phyloP scores from a whole-genome alignment of 2,888 invertebrate species.

The Pandemis corylana region DNA sequence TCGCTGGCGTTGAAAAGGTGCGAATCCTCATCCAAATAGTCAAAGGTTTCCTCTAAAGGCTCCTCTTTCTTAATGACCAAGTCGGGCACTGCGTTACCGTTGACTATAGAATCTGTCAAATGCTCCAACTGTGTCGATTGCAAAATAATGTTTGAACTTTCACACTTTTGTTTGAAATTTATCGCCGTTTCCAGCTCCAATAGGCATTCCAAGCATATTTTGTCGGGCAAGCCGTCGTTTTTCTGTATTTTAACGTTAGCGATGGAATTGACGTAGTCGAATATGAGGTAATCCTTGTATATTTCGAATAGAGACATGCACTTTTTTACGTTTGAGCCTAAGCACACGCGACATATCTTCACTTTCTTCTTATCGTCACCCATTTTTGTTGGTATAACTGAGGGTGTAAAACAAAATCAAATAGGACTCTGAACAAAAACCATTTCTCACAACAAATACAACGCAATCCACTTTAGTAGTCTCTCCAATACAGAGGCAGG shows the following conservation, averaged over 20 bases:
- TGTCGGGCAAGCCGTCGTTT: constrained; percentile 67
- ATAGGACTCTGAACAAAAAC: not conserved
- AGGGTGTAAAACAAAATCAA: not conserved
- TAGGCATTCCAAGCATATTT: constrained; percentile 68
- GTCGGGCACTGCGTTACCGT: constrained; percentile 34
- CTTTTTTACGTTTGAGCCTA: constrained; percentile 54
- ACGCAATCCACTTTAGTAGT: too few species aligned
- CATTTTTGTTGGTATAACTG: constrained; percentile 46
- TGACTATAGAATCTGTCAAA: constrained; percentile 11
- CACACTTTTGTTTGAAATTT: constrained; percentile 69
- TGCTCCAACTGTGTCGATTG: constrained; percentile 43
- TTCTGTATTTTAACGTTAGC: constrained; percentile 63
- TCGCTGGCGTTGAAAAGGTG: constrained; percentile 43
- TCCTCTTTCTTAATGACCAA: constrained; percentile 53
- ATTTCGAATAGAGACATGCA: constrained; percentile 64
- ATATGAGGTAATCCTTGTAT: constrained; percentile 60
- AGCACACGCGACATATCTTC: constrained; percentile 66
- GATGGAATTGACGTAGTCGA: constrained; percentile 64
- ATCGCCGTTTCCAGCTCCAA: constrained; percentile 65
- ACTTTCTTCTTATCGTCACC: constrained; percentile 50
- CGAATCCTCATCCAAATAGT: constrained; percentile 42
- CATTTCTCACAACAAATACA: constrained; percentile 14
- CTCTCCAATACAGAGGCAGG: too few species aligned
- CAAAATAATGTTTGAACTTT: constrained; percentile 60
- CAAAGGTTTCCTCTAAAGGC: constrained; percentile 37